Evolutionary conservation across 2,113 vertebrate species (phyloP), one percentile per base, ranked within the genome.

Genomic region (Phrynocephalus versicolor): DNA sequence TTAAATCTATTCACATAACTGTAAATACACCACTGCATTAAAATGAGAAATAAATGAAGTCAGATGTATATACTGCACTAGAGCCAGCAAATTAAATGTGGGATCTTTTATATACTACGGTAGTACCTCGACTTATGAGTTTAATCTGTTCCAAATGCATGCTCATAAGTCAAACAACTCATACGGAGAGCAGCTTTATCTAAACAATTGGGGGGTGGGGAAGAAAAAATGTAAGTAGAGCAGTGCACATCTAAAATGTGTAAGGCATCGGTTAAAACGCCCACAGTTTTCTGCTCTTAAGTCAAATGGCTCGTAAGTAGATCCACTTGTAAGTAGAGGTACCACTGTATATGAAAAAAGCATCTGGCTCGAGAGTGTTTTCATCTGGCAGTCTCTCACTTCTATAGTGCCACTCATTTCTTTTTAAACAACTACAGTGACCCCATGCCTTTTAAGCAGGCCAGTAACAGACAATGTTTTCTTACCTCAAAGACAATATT

Each of bases 1-100:
- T 39, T 55, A 27, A 12, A 76, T 35, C 77, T 3, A 25, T 19
- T 15, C 92, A n/a, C 14, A 0, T 51, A 23, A 86, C 88, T 77
- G 41, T 73, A 90, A 91, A 81, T 8, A 83, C 9, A 69, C 27
- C 77, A 64, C 62, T 64, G 74, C 67, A 84, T 81, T 35, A 80
- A 80, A 30, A 23, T 1, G 27, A 83, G 84, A 85, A 19, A 82
- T 37, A 71, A 76, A 77, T 57, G 51, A 58, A 86, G 72, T 82
- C 0, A 0, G 15, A 58, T 57, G 87, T 62, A 64, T 60, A 67
- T 25, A 75, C 41, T 81, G 78, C 41, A 23, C 41, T 84, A 78
- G 64, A 80, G 71, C 25, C 14, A 83, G 21, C 23, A 23, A 78
- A 55, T 16, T 78, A 55, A 25, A 23, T 76, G 35, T 67, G 82